Evolutionary conservation across 2,113 vertebrate species (phyloP).

Genomic region (Motacilla alba): DNA sequence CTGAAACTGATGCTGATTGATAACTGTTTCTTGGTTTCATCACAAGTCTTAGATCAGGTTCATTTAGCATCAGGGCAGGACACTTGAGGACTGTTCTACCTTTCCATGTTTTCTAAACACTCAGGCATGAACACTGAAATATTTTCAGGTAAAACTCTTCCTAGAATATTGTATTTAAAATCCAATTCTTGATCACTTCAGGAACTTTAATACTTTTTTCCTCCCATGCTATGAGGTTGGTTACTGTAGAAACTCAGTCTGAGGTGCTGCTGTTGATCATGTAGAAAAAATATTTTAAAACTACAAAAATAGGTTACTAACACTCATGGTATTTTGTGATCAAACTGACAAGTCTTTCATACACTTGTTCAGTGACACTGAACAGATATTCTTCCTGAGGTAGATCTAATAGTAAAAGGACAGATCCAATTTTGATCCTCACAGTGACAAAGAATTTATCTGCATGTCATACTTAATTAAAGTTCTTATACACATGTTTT

Average conservation of each 20-base stretch:
- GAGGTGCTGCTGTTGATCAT: neutral
- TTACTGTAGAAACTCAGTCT: neutral
- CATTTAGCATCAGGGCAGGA: neutral
- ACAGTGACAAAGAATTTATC: neutral
- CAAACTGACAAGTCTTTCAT: neutral
- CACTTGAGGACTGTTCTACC: neutral
- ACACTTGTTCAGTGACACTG: neutral
- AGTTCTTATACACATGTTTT: neutral
- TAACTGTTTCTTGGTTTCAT: constrained; percentile 25
- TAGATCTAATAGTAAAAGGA: neutral
- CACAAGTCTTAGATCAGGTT: neutral
- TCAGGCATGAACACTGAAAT: neutral
- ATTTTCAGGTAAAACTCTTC: neutral
- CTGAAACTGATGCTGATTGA: constrained; percentile 39
- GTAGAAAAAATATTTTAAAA: neutral
- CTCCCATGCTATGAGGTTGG: neutral
- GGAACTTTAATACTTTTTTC: neutral
- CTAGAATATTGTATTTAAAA: neutral
- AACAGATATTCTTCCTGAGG: neutral
- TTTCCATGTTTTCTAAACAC: neutral
- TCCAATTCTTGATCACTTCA: neutral
- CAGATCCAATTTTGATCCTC: neutral
- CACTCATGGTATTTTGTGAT: neutral
- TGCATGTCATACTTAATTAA: neutral
- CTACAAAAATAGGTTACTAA: neutral